These are phyloP conservation scores for Mirza zaza DNA, from an alignment of 2,113 vertebrate genomes.

Conservation along the genomic window DNA sequence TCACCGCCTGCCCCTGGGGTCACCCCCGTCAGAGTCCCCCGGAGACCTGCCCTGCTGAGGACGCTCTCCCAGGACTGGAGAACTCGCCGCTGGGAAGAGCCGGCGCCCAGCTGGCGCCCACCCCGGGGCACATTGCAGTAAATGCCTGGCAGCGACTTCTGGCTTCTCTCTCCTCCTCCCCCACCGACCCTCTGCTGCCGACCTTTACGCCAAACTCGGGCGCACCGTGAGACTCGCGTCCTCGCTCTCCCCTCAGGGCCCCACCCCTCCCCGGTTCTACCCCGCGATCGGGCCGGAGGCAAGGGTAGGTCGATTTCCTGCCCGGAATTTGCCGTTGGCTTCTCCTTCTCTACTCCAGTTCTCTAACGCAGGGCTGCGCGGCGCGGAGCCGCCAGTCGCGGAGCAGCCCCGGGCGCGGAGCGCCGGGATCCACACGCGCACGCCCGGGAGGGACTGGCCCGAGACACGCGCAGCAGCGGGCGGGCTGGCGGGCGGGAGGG, in stretches of 20 bases:
- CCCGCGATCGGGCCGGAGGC: not conserved
- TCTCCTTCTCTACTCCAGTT: conserved; percentile 64
- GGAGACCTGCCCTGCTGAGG: conserved; percentile 40
- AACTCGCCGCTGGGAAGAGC: conserved; percentile 44
- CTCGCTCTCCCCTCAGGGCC: not conserved
- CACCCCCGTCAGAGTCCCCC: not conserved
- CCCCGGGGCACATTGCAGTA: not conserved
- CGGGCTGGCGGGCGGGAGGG: not conserved
- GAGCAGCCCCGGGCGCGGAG: conserved; percentile 75
- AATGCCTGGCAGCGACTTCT: not conserved
- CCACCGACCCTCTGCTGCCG: not conserved
- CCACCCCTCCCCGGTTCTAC: conserved; percentile 14
- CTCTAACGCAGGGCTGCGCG: conserved; percentile 75
- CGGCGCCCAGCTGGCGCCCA: conserved; percentile 41
- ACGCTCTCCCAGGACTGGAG: not conserved
- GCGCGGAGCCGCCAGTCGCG: conserved; percentile 64
- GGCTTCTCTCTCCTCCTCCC: not conserved
- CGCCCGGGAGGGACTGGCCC: conserved; percentile 62
- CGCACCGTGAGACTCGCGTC: not conserved
- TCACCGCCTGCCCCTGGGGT: not conserved
- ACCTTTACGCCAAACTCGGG: conserved; percentile 18
- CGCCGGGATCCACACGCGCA: conserved; percentile 68
- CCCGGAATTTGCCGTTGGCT: conserved; percentile 60
- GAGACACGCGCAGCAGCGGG: conserved; percentile 29
- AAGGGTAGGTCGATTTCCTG: conserved; percentile 73